Conservation (phyloP, 2,797 vertebrate species). For the Amniataba percoides region DNA sequence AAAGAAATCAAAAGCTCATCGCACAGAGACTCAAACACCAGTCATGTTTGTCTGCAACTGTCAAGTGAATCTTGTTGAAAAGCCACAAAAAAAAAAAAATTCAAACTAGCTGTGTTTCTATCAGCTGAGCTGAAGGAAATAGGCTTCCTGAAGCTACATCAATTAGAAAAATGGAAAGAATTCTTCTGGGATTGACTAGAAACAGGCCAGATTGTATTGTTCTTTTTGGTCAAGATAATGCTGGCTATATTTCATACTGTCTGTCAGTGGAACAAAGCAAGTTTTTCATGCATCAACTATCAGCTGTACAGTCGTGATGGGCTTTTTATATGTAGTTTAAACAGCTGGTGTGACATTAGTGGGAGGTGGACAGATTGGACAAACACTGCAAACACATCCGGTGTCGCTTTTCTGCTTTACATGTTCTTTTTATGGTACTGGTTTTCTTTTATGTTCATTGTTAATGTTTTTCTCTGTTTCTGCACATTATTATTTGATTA, state of each 20-base stretch:
- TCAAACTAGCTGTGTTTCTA: slow-evolving; percentile 8
- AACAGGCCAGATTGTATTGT: slow-evolving; percentile 41
- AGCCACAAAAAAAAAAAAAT: background rate
- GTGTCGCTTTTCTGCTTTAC: background rate
- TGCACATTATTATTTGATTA: background rate
- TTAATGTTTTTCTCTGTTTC: background rate
- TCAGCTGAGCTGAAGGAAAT: slow-evolving; percentile 18
- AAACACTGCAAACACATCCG: background rate
- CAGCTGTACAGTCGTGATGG: slow-evolving; percentile 5
- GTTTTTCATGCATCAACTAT: background rate
- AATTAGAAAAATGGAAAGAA: slow-evolving; percentile 32
- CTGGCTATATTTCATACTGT: slow-evolving; percentile 23
- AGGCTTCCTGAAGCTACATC: slow-evolving; percentile 16
- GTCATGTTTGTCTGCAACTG: background rate
- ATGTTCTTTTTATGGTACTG: background rate
- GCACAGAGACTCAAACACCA: background rate
- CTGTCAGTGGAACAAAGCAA: background rate
- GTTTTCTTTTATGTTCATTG: slow-evolving; percentile 1
- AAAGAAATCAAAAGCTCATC: slow-evolving; percentile 2
- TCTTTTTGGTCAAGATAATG: slow-evolving; percentile 23
- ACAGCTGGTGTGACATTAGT: slow-evolving; percentile 6
- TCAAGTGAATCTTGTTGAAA: slow-evolving; percentile 9
- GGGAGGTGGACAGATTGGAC: background rate
- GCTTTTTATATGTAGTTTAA: background rate
- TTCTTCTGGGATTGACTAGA: slow-evolving; percentile 37